A percentile compares a stretch with the other conserved stretches of the same genome.
Conservation (phyloP, 2,113 vertebrate genomes). For the Oreochromis spilurus region DNA sequence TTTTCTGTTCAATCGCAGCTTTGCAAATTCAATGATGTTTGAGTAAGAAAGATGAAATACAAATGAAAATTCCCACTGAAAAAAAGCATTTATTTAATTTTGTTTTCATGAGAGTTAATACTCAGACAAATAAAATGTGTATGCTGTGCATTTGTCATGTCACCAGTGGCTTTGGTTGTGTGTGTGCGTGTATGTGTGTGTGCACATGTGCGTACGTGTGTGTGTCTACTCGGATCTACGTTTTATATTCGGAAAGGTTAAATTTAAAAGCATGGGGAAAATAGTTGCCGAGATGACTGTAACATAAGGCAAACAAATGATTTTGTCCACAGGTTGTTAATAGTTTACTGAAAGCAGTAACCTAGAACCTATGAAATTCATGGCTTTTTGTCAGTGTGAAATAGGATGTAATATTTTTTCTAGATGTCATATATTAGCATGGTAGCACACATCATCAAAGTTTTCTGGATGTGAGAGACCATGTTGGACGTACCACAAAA, state of each 20-base stretch:
- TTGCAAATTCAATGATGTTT: conserved; percentile 39
- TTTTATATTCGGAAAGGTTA: conserved; percentile 25
- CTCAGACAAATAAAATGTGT: conserved; percentile 35
- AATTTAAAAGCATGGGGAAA: not conserved
- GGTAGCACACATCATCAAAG: conserved; percentile 16
- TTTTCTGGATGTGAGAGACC: conserved; percentile 8
- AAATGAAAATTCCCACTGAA: conserved; percentile 20
- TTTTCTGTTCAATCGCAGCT: conserved; percentile 58
- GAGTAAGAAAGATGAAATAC: conserved; percentile 44
- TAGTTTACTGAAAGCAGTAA: conserved; percentile 28
- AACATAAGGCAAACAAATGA: not conserved
- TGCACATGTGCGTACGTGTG: not conserved
- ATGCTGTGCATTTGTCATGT: conserved; percentile 48
- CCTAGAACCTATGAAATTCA: conserved; percentile 37
- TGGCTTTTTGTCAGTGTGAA: conserved; percentile 45
- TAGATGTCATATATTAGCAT: not conserved
- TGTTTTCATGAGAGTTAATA: conserved; percentile 19
- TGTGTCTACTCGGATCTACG: not conserved
- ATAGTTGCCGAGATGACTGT: conserved; percentile 8
- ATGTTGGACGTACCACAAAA: conserved; percentile 15
- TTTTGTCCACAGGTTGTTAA: conserved; percentile 21
- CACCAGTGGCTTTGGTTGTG: conserved; percentile 29
- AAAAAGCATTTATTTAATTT: conserved; percentile 37
- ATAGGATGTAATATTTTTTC: conserved; percentile 16
- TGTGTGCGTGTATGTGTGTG: not conserved